phyloP scores from a whole-genome alignment of 2,888 invertebrate genomes.

The Autographa gamma region DNA sequence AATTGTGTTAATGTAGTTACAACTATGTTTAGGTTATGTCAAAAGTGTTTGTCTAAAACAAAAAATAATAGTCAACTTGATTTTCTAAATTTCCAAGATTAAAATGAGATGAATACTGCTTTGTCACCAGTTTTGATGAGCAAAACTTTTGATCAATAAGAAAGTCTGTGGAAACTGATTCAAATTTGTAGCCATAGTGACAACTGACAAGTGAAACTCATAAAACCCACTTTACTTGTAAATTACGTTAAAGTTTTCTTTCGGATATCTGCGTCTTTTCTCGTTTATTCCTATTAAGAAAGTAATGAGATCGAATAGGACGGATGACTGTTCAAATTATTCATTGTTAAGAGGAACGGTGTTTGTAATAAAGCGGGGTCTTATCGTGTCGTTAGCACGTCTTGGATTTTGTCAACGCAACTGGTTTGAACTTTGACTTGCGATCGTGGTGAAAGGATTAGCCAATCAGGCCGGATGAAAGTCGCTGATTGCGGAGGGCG shows the following conservation, averaged over 20 bases:
- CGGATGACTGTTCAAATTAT: not conserved
- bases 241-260: not conserved
- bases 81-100: not conserved
- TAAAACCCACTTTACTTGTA: conserved; percentile 3
- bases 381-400: conserved; percentile 2
- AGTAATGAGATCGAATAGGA: conserved; percentile 2
- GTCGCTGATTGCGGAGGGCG: conserved; percentile 7
- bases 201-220: conserved; percentile 5
- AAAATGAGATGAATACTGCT: not conserved
- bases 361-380: not conserved
- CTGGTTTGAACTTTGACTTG: conserved; percentile 10
- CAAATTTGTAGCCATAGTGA: conserved; percentile 4
- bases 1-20: not conserved
- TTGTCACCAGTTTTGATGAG: not conserved
- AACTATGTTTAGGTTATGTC: not conserved
- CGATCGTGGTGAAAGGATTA: conserved; percentile 5
- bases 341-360: not conserved
- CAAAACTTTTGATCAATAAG: conserved; percentile 3
- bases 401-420: conserved; percentile 8
- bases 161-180: conserved; percentile 1
- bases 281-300: not conserved
- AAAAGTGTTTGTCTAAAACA: not conserved
- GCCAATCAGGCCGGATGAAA: conserved; percentile 2
- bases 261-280: not conserved
- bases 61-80: not conserved